Evolutionary conservation across 2,888 invertebrate genomes (phyloP).

Genomic region (Frankliniella fusca): DNA sequence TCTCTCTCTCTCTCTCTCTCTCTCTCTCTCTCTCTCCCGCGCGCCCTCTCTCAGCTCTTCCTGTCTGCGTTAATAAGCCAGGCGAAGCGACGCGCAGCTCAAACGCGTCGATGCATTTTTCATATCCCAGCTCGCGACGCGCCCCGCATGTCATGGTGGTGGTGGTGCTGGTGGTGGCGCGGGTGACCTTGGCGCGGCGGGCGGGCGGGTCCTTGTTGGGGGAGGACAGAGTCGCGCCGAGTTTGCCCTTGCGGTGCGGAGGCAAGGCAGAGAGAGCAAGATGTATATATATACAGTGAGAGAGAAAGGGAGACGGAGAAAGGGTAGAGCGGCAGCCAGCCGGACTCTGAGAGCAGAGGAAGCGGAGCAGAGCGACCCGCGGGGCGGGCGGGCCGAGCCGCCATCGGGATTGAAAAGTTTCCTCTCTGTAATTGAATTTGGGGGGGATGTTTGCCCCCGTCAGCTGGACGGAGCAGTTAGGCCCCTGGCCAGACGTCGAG

Average conservation of each 20-base stretch:
- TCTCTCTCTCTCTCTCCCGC: too few relatives aligned
- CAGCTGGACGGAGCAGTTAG: not conserved
- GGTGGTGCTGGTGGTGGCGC: not conserved
- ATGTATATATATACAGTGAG: not conserved
- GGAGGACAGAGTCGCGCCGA: too few relatives aligned
- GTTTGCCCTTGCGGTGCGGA: too few relatives aligned
- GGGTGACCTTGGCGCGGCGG: not conserved
- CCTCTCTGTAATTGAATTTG: slow-evolving; percentile 2
- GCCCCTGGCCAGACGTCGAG: not conserved
- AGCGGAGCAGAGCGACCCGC: not conserved
- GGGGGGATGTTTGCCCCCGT: slow-evolving; percentile 3
- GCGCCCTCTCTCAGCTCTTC: too few relatives aligned
- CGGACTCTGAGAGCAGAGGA: not conserved
- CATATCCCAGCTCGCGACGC: too few relatives aligned
- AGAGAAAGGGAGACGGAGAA: not conserved
- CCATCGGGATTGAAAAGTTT: slow-evolving; percentile 17
- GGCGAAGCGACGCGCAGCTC: too few relatives aligned
- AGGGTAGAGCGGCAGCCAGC: not conserved
- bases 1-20: too few relatives aligned
- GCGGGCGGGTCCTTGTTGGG: too few relatives aligned
- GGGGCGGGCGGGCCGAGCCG: not conserved
- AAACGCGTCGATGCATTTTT: too few relatives aligned
- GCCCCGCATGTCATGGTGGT: too few relatives aligned
- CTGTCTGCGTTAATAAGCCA: too few relatives aligned
- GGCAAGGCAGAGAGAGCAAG: not conserved